Base-by-base conservation (phyloP, 2,888 invertebrate genomes). In the Neelides folsomi region DNA sequence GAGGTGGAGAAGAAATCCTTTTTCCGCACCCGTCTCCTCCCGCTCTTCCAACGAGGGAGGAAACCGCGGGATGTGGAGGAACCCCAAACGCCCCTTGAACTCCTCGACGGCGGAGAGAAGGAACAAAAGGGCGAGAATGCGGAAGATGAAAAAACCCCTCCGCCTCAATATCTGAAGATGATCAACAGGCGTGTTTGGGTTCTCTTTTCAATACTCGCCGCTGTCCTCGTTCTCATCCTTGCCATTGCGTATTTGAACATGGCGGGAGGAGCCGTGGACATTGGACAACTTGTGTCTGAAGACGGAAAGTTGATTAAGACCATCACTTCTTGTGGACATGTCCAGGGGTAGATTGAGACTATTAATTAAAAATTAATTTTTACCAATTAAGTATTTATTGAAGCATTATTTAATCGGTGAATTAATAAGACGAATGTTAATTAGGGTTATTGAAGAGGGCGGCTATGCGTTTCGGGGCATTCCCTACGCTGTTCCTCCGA, bases 381-480 rank as follows among this genome's bases (percentile, higher is more conserved):
- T n/a, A n/a, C n/a, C n/a, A n/a, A n/a, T n/a, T n/a, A n/a, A n/a
- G n/a, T n/a, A n/a, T n/a, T n/a, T n/a, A n/a, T n/a, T n/a, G n/a
- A n/a, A n/a, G n/a, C n/a, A n/a, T n/a, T n/a, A n/a, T n/a, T n/a
- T n/a, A n/a, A n/a, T n/a, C n/a, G n/a, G n/a, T n/a, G n/a, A n/a
- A n/a, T n/a, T n/a, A n/a, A n/a, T n/a, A n/a, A n/a, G n/a, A n/a
- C n/a, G n/a, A n/a, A n/a, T n/a, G n/a, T n/a, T 42, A 4, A 13
- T 52, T 9, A 15, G 81, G 15, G 71, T 83, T 41, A 72, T 83
- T 55, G 82, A 86, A 65, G 84, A 86, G 66, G 81, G 82, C 37
- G 82, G 81, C 0, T 83, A 81, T 65, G 83, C 83, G 12, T 88
- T 87, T 71, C 79, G 82, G 43, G 85, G 86, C 49, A 82, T 88